A percentile compares a stretch with the other conserved stretches of the same genome.
phyloP scores from a whole-genome alignment of 2,888 invertebrate species.

The Sphaeridia pumilis region DNA sequence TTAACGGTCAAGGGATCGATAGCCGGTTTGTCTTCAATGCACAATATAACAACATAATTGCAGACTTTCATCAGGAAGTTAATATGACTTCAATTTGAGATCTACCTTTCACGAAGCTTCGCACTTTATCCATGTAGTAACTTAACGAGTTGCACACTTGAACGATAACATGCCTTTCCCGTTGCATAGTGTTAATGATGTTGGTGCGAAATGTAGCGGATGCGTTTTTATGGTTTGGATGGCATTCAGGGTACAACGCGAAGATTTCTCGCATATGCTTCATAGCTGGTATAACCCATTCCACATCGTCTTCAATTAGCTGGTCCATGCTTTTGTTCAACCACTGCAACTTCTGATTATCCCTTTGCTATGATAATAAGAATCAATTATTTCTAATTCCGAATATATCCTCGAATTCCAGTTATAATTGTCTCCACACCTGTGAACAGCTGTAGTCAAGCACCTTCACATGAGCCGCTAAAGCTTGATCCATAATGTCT shows the following conservation, averaged over 20 bases:
- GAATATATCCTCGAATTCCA: too few species aligned
- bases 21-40: background rate
- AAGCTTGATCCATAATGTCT: conserved; percentile 93
- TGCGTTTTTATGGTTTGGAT: conserved; percentile 44
- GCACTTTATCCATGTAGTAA: conserved; percentile 73
- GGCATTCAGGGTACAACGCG: conserved; percentile 73
- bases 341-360: conserved; percentile 92
- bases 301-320: conserved; percentile 60
- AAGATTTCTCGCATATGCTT: conserved; percentile 94
- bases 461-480: conserved; percentile 91
- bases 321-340: conserved; percentile 93
- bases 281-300: conserved; percentile 85
- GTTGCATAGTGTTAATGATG: conserved; percentile 31
- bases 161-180: conserved; percentile 31
- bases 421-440: conserved; percentile 38
- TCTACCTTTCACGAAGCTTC: conserved; percentile 49
- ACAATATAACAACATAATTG: background rate
- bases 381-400: too few species aligned
- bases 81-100: background rate
- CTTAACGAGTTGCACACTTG: conserved; percentile 32
- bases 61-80: background rate
- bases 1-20: conserved; percentile 61
- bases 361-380: conserved; percentile 53
- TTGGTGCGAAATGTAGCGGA: conserved; percentile 26
- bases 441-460: conserved; percentile 95